These are phyloP conservation scores for Hemicordylus capensis DNA, from an alignment of 2,113 vertebrate genomes.

Conservation along the genomic window DNA sequence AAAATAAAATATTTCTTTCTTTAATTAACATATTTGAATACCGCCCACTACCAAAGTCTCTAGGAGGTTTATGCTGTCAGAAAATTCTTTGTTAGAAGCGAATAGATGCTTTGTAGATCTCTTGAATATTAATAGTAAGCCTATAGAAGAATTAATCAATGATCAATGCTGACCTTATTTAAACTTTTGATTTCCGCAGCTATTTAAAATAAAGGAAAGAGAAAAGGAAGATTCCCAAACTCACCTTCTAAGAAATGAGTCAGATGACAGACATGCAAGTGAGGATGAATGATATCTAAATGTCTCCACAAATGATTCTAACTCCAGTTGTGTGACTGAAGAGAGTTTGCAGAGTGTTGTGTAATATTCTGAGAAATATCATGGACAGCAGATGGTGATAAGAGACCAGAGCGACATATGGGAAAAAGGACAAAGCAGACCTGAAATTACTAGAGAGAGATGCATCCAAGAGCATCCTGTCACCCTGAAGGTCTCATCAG, in stretches of 20 bases:
- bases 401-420: conserved; percentile 22
- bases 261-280: conserved; percentile 35
- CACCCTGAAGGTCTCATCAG: background rate
- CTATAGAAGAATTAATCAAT: background rate
- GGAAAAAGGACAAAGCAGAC: conserved; percentile 26
- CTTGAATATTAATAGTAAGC: background rate
- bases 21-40: too few relatives aligned
- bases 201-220: conserved; percentile 4
- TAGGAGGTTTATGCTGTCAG: too few relatives aligned
- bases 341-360: conserved; percentile 48
- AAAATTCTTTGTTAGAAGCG: conserved; percentile 1
- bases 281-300: conserved; percentile 16
- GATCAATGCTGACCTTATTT: background rate
- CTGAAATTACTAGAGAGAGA: background rate
- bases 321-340: conserved; percentile 34
- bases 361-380: conserved; percentile 41
- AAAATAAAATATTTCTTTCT: background rate
- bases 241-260: conserved; percentile 40
- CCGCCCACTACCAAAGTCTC: too few relatives aligned
- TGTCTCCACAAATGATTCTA: conserved; percentile 25
- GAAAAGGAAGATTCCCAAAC: background rate
- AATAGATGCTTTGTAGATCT: conserved; percentile 16
- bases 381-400: conserved; percentile 12
- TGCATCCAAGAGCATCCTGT: conserved; percentile 1
- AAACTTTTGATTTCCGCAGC: background rate